Evolutionary conservation across 2,888 invertebrate genomes (phyloP), one percentile per base, ranked within the genome.

Genomic region (Agrochola macilenta): DNA sequence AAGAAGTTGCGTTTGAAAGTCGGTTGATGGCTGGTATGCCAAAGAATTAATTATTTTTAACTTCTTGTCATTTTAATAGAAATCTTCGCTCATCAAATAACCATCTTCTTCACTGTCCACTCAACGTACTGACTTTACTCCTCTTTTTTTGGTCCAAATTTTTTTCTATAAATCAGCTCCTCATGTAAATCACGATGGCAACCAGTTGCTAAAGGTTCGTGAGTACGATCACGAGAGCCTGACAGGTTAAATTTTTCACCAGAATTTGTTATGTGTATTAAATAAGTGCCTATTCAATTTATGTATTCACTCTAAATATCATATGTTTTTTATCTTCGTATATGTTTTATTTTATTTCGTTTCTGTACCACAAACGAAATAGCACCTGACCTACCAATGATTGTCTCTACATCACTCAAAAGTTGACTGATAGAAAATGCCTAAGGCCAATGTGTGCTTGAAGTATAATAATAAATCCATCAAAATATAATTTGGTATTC

Each of bases 21-120:
- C 0, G 0, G 0, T 12, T 82, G 46, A 3, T 5, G 1, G 4
- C 77, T 69, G 86, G 83, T 3, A 12, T 80, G 2, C 86, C 83
- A 66, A 49, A 46, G 7, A 66, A 66, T 26, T 66, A 65, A 26
- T 11, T 26, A 46, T 12, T 17, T 43, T 64, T n/a, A 12, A 43
- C n/a, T 0, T 12, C 23, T 64, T 39, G 4, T 39, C 3, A 35
- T 35, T 23, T 35, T 61, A 35, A 23, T 2, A 54, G 8, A 54
- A 60, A 30, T 9, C 26, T 60, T 60, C 30, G 60, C 9, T 60
- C 9, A 60, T 20, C 30, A 20, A 30, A 60, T 60, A 20, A 30
- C 20, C 5, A 9, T 20, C 17, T 20, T 60, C 30, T 9, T 30
- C 11, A 30, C 11, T 61, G 2, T 20, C 30, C 30, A 61, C 17